These are phyloP conservation scores for Parapristionchus giblindavisi DNA, from an alignment of 2,888 invertebrate genomes.

Conservation along the genomic window DNA sequence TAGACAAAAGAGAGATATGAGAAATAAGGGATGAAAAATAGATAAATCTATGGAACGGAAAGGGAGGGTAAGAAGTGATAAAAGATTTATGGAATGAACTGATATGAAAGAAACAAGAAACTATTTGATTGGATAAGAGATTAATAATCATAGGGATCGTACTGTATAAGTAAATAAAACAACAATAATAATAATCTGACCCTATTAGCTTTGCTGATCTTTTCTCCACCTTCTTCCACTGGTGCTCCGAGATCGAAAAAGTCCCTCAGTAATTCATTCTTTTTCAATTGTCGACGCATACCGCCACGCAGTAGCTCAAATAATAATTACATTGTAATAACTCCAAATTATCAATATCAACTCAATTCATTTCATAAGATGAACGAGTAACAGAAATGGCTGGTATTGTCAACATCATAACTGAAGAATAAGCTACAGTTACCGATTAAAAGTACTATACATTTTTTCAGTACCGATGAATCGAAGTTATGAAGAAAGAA, in stretches of 20 bases:
- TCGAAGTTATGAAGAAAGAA: background rate
- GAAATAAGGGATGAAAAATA: background rate
- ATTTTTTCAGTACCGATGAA: no score
- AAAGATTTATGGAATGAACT: background rate
- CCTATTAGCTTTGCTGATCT: constrained; percentile 33
- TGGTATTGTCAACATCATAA: no score
- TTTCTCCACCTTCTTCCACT: constrained; percentile 11
- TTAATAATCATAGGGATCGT: background rate
- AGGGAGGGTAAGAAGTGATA: background rate
- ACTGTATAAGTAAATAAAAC: background rate
- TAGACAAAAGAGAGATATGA: no score
- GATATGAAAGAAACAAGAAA: background rate
- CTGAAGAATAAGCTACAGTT: no score
- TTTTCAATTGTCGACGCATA: constrained; percentile 35
- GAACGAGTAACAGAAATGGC: no score
- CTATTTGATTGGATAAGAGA: background rate
- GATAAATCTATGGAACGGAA: background rate
- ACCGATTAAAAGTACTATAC: no score
- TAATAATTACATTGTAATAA: no score
- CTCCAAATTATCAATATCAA: background rate
- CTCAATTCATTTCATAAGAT: background rate
- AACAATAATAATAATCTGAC: background rate
- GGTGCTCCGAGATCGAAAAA: constrained; percentile 37
- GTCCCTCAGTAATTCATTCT: constrained; percentile 30
- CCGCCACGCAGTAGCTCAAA: constrained; percentile 37